Conservation (phyloP, 2,888 invertebrate genomes). For the Mamestra brassicae region DNA sequence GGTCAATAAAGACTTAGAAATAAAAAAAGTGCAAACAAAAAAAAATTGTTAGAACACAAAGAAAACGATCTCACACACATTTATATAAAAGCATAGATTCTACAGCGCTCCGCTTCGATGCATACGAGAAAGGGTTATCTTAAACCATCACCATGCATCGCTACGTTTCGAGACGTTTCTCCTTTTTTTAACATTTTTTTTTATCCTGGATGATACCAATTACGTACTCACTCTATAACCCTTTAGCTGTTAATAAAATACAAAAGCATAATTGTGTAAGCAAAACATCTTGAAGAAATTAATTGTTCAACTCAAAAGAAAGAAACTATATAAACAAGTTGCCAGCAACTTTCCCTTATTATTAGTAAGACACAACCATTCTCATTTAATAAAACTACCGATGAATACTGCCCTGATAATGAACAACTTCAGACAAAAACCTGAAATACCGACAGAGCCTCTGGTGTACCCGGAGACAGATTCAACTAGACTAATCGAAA, state of each 20-base stretch:
- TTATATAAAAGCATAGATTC: too few relatives aligned
- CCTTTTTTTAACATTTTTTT: too few relatives aligned
- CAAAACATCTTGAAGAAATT: constrained; percentile 2
- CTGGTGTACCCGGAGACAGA: constrained; percentile 15
- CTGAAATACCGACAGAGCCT: neutral
- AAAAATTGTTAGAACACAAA: too few relatives aligned
- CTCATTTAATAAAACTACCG: too few relatives aligned
- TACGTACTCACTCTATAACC: too few relatives aligned
- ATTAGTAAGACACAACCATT: neutral
- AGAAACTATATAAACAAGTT: constrained; percentile 21
- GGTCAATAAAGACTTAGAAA: too few relatives aligned
- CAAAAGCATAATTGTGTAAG: neutral
- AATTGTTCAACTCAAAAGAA: constrained; percentile 13
- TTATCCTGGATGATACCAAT: neutral
- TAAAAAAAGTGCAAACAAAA: too few relatives aligned
- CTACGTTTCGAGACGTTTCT: too few relatives aligned
- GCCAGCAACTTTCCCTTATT: constrained; percentile 4
- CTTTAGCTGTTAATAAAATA: constrained; percentile 1
- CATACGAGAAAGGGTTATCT: too few relatives aligned
- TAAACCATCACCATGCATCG: too few relatives aligned
- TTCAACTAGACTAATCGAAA: constrained; percentile 25
- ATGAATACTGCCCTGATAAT: neutral
- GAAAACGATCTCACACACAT: too few relatives aligned
- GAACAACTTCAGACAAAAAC: constrained; percentile 18
- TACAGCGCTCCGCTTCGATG: too few relatives aligned